These are phyloP conservation scores for Leptonema lineaticorne DNA, from an alignment of 1,140 invertebrate genomes.

Conservation along the genomic window DNA sequence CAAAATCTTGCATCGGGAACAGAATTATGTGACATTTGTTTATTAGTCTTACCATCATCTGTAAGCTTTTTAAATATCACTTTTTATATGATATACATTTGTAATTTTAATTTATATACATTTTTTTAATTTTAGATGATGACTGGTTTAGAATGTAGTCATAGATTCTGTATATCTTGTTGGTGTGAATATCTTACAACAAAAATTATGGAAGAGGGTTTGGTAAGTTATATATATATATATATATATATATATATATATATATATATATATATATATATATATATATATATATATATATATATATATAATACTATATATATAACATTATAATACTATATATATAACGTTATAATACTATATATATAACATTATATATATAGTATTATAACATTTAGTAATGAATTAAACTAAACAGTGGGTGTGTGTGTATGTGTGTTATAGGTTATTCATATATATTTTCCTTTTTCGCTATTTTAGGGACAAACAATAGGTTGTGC, in stretches of 20 bases:
- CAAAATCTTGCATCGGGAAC: constrained; percentile 65
- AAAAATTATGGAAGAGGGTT: constrained; percentile 97
- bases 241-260: too few species aligned
- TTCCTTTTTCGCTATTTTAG: constrained; percentile 40
- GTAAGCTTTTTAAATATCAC: constrained; percentile 61
- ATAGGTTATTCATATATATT: not conserved
- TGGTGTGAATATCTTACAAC: constrained; percentile 97
- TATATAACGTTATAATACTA: too few species aligned
- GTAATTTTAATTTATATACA: constrained; percentile 33
- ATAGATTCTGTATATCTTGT: constrained; percentile 91
- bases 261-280: too few species aligned
- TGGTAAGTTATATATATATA: constrained; percentile 53
- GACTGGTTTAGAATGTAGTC: constrained; percentile 95
- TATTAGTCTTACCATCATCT: constrained; percentile 72
- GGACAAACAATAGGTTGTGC: constrained; percentile 96
- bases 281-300: too few species aligned
- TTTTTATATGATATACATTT: constrained; percentile 10
- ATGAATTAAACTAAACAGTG: too few species aligned
- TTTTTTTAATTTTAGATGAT: constrained; percentile 85
- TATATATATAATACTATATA: too few species aligned
- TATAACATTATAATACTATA: too few species aligned
- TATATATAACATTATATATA: too few species aligned
- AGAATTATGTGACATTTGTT: constrained; percentile 94
- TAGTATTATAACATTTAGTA: too few species aligned
- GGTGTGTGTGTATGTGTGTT: not conserved